Evolutionary conservation across 2,113 vertebrate species (phyloP), one percentile per base, ranked within the genome.

Genomic region (Zingel zingel): DNA sequence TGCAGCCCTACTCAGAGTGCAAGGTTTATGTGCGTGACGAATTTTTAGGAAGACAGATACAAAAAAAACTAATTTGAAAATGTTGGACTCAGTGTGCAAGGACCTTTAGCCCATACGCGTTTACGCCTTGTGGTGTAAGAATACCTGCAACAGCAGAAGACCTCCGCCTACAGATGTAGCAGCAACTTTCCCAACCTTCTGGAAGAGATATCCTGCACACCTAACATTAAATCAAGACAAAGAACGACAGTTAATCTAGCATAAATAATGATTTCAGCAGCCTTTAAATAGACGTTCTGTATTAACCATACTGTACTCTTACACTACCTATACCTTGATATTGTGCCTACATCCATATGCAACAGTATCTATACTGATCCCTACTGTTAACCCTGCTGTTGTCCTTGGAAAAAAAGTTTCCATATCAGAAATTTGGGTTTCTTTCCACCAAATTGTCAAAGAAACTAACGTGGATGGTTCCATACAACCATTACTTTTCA

Each of bases 121-220:
- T 3, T 14, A 47, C 16, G 63, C 1, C 3, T 6, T 2, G 6
- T 16, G 12, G 50, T n/a, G 47, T 4, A 71, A 21, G 12, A 21
- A 81, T 95, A 99, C 98, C 96, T 99, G 98, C 84, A 99, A 94
- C 70, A 99, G 95, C 86, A 99, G 96, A 88, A 99, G 98, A 84
- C 98, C 98, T 88, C 98, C 98, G 57, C 98, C 98, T 58, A 99
- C 97, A 85, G 98, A 96, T 72, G 97, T 98, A 70, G 98, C 98
- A 77, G 98, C 97, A 83, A 99, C 95, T 89, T 99, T 99, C 39
- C 98, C 98, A 80, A 99, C 98, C 90, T 98, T 99, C 95, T 99
- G 98, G 93, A 98, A 99, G 78, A 99, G 95, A 95, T 98, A 99
- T 87, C 98, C 98, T 66, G 96, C 97, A 96, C 98, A 99, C 98